These are phyloP conservation scores for Chelonia mydas DNA, from an alignment of 2,797 vertebrate genomes.

Conservation along the genomic window DNA sequence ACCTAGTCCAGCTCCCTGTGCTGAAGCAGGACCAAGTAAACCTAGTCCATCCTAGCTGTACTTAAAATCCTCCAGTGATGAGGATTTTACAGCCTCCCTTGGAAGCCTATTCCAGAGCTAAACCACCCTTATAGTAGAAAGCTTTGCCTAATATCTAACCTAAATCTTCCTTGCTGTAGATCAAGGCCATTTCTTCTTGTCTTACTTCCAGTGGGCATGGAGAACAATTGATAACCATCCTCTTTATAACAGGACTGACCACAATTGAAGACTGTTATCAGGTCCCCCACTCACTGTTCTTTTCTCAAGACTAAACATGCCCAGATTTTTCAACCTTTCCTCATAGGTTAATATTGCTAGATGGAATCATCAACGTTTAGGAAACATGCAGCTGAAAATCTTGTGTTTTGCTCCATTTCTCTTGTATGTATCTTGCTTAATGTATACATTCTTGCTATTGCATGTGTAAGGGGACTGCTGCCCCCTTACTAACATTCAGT, in stretches of 20 bases:
- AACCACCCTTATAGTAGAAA: background rate
- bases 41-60: background rate
- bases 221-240: background rate
- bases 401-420: background rate
- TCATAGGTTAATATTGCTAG: background rate
- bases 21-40: background rate
- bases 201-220: background rate
- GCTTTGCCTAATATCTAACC: background rate
- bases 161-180: background rate
- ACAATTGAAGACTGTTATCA: background rate
- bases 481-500: too few relatives aligned
- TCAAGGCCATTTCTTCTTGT: background rate
- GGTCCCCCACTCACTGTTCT: background rate
- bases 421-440: background rate
- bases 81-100: background rate
- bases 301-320: too few relatives aligned
- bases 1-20: background rate
- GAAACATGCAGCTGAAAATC: background rate
- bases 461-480: too few relatives aligned
- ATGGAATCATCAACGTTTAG: background rate
- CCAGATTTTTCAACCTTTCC: too few relatives aligned
- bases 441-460: background rate
- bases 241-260: background rate
- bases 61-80: background rate
- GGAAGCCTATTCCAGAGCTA: background rate